phyloP scores from a whole-genome alignment of 2,113 vertebrate species.

The Lepisosteus osseus region DNA sequence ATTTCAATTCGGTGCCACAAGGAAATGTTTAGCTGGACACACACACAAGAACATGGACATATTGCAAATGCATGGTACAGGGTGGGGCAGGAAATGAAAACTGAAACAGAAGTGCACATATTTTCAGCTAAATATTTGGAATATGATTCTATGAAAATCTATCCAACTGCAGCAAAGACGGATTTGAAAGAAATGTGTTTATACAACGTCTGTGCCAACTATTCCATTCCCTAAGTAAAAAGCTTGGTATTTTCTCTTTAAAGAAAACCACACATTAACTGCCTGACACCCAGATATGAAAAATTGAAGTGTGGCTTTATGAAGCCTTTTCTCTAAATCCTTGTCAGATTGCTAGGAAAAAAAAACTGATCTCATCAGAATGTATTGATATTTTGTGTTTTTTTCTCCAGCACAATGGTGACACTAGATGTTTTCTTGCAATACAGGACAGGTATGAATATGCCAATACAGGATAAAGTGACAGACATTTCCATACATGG shows the following conservation, averaged over 20 bases:
- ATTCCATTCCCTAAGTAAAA: conserved; percentile 25
- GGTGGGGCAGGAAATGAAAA: conserved; percentile 39
- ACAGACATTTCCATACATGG: too few relatives aligned
- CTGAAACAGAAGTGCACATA: conserved; percentile 41
- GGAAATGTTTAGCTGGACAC: conserved; percentile 41
- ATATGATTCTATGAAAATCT: conserved; percentile 55
- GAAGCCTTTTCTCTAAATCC: not conserved
- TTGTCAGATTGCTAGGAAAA: not conserved
- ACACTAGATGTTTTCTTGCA: too few relatives aligned
- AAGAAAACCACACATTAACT: not conserved
- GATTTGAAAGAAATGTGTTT: not conserved
- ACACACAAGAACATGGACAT: conserved; percentile 55
- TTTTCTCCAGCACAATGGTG: too few relatives aligned
- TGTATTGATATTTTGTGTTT: too few relatives aligned
- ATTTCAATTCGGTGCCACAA: conserved; percentile 42
- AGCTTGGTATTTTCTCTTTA: conserved; percentile 3
- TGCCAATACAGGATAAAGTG: too few relatives aligned
- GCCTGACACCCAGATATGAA: too few relatives aligned
- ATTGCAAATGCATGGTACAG: conserved; percentile 48
- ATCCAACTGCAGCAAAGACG: conserved; percentile 42
- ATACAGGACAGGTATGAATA: too few relatives aligned
- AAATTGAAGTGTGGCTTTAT: not conserved
- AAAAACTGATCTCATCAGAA: not conserved
- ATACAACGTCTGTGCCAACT: conserved; percentile 10
- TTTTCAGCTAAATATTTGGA: conserved; percentile 55